Percentiles rank a stretch among this genome's conserved stretches.
Conservation (phyloP, 2,113 vertebrate species). For the Hippocampus abdominalis region DNA sequence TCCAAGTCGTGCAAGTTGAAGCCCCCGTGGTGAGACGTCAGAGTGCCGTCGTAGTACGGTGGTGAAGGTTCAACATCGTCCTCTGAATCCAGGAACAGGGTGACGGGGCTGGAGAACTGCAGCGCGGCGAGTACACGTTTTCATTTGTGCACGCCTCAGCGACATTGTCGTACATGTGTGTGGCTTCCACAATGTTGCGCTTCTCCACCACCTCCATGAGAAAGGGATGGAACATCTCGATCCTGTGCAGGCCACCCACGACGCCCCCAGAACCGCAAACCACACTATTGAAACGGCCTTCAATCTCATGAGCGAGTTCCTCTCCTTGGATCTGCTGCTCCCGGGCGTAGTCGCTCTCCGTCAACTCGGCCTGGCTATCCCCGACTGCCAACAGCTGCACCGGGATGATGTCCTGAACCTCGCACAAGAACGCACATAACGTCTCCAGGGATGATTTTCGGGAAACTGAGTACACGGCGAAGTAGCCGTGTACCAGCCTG, state of each 20-base stretch:
- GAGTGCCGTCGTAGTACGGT: slow-evolving; percentile 76
- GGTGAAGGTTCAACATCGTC: slow-evolving; percentile 84
- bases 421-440: slow-evolving; percentile 90
- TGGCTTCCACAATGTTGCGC: slow-evolving; percentile 87
- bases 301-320: slow-evolving; percentile 94
- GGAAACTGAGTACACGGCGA: slow-evolving; percentile 85
- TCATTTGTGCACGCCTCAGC: slow-evolving; percentile 87
- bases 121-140: slow-evolving; percentile 86
- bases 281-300: slow-evolving; percentile 82
- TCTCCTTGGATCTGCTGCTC: slow-evolving; percentile 89
- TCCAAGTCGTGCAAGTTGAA: slow-evolving; percentile 87
- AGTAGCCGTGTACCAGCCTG: slow-evolving; percentile 89
- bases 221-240: slow-evolving; percentile 86
- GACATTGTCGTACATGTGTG: slow-evolving; percentile 90
- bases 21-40: slow-evolving; percentile 78
- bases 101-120: slow-evolving; percentile 88
- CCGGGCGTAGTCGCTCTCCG: slow-evolving; percentile 81
- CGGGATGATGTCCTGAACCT: slow-evolving; percentile 93
- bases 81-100: slow-evolving; percentile 87
- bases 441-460: slow-evolving; percentile 89
- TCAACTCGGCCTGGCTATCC: slow-evolving; percentile 76
- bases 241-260: slow-evolving; percentile 78
- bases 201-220: slow-evolving; percentile 91
- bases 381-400: slow-evolving; percentile 88
- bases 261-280: slow-evolving; percentile 74